Conservation (phyloP, 2,797 vertebrate species). For the Ataeniobius toweri region DNA sequence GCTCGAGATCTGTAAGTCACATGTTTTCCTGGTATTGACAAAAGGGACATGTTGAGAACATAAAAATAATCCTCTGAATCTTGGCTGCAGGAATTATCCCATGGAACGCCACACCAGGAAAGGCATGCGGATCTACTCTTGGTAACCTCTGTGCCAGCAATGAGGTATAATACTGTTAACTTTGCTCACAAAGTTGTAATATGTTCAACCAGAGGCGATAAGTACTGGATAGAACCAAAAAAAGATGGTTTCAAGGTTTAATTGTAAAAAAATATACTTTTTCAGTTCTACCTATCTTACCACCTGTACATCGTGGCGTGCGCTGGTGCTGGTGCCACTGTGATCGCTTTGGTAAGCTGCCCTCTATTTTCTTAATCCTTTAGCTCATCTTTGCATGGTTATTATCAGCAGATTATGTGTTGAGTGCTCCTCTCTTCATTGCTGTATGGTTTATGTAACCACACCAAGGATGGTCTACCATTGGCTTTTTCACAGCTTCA, state of each 20-base stretch:
- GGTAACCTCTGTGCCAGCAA: conserved; percentile 91
- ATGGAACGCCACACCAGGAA: conserved; percentile 93
- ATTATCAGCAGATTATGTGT: conserved; percentile 59
- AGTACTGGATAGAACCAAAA: neutral
- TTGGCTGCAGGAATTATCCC: conserved; percentile 90
- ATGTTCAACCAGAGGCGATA: neutral
- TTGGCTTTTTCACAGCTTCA: conserved; percentile 51
- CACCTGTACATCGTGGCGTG: conserved; percentile 99
- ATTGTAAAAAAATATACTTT: conserved; percentile 29
- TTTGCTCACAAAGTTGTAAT: neutral
- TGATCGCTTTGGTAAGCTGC: conserved; percentile 95
- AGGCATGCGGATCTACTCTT: conserved; percentile 89
- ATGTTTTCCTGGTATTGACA: conserved; percentile 1
- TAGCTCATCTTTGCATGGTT: conserved; percentile 64
- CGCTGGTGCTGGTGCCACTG: conserved; percentile 96
- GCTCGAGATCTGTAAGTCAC: neutral
- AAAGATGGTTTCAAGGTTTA: neutral
- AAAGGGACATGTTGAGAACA: neutral
- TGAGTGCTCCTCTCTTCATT: conserved; percentile 55
- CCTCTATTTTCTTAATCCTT: conserved; percentile 33
- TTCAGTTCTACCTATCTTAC: conserved; percentile 98
- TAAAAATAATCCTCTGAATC: conserved; percentile 10
- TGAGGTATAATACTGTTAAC: conserved; percentile 80
- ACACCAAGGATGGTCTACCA: conserved; percentile 31
- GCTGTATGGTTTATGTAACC: conserved; percentile 53